These are phyloP conservation scores for Xylophagus ater DNA, from an alignment of 2,888 invertebrate species.

Conservation along the genomic window DNA sequence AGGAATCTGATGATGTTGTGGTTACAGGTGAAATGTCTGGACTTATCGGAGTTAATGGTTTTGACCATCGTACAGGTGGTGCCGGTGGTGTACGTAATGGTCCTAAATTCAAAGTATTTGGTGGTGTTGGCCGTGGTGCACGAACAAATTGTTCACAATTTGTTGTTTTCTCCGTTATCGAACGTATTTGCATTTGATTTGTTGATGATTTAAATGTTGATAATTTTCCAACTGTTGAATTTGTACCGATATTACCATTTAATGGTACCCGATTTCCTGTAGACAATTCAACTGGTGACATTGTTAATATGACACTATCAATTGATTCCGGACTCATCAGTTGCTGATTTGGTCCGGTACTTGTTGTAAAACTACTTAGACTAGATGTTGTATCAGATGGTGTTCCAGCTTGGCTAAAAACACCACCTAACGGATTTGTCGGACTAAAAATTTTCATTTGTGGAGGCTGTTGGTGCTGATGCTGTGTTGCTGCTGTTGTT, in stretches of 20 bases:
- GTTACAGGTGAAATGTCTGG: slow-evolving; percentile 23
- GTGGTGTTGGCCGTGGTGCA: slow-evolving; percentile 67
- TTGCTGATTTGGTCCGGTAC: slow-evolving; percentile 37
- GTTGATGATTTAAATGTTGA: slow-evolving; percentile 58
- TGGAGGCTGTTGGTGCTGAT: slow-evolving; percentile 10
- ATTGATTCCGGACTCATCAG: slow-evolving; percentile 46
- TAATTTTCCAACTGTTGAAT: slow-evolving; percentile 35
- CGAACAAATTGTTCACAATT: slow-evolving; percentile 40
- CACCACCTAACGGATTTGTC: slow-evolving; percentile 27
- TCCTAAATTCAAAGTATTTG: slow-evolving; percentile 65
- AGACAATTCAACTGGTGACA: slow-evolving; percentile 51
- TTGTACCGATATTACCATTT: slow-evolving; percentile 19
- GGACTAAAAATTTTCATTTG: slow-evolving; percentile 28
- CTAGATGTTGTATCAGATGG: slow-evolving; percentile 60
- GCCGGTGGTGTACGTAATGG: slow-evolving; percentile 56
- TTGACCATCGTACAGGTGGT: slow-evolving; percentile 77
- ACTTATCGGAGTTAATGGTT: slow-evolving; percentile 51
- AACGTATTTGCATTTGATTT: slow-evolving; percentile 15
- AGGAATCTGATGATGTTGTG: slow-evolving; percentile 8
- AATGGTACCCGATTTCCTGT: slow-evolving; percentile 22
- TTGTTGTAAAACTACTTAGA: slow-evolving; percentile 60
- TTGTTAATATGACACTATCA: slow-evolving; percentile 61
- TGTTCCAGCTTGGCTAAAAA: slow-evolving; percentile 39
- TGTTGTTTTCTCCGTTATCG: slow-evolving; percentile 13
- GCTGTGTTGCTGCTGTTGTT: slow-evolving; percentile 32